Conservation (phyloP, 1,140 invertebrate genomes). For the Oedothorax gibbosus region DNA sequence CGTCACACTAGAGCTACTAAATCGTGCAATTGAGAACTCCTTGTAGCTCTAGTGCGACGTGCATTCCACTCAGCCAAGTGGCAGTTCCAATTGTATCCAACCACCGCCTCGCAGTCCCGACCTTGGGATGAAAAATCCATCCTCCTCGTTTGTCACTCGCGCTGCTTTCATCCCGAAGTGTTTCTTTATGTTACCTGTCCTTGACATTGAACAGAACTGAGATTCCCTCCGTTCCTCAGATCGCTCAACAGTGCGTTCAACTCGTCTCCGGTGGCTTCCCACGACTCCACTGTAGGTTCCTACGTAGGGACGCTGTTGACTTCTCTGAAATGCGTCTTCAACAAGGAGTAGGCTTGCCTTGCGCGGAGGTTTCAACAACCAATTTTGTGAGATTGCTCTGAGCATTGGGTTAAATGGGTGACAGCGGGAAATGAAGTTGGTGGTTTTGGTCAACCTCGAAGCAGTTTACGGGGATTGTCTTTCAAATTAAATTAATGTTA, state of each 20-base stretch:
- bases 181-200: constrained; percentile 38
- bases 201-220: constrained; percentile 37
- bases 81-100: too few relatives aligned
- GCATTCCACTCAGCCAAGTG: too few relatives aligned
- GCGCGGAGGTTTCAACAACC: constrained; percentile 2
- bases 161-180: background rate
- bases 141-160: background rate
- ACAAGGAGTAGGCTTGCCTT: constrained; percentile 23
- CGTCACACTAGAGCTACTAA: too few relatives aligned
- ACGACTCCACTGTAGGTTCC: constrained; percentile 20
- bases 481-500: too few relatives aligned
- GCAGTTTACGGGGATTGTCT: too few relatives aligned
- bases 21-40: too few relatives aligned
- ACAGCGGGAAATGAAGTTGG: too few relatives aligned
- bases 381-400: too few relatives aligned
- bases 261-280: constrained; percentile 23
- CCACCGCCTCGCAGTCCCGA: too few relatives aligned
- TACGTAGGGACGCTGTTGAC: constrained; percentile 5
- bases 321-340: background rate
- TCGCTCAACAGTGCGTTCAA: constrained; percentile 31
- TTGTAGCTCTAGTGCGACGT: too few relatives aligned
- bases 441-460: too few relatives aligned
- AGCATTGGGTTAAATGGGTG: too few relatives aligned
- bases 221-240: constrained; percentile 19
- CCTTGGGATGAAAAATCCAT: background rate